A percentile compares a stretch with the other conserved stretches of the same genome.
Conservation (phyloP, 2,113 vertebrate species). For the Campylorhamphus procurvoides region DNA sequence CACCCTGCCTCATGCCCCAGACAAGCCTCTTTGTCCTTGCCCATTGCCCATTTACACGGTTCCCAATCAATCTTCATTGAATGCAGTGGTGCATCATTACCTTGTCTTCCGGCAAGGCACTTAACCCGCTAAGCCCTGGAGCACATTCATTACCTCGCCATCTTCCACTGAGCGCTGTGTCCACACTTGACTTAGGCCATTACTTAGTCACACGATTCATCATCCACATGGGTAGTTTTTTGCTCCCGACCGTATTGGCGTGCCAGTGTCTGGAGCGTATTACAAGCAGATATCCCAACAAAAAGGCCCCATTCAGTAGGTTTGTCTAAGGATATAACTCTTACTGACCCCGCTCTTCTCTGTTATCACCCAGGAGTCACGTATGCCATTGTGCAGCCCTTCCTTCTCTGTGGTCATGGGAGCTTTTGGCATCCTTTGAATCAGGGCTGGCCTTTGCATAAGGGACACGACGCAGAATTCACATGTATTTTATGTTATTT, state of each 20-base stretch:
- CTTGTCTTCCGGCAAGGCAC: constrained; percentile 48
- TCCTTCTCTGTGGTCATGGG: neutral
- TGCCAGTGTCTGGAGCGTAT: neutral
- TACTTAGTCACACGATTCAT: constrained; percentile 7
- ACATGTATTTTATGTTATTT: neutral
- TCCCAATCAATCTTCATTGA: constrained; percentile 60
- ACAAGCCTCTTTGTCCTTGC: constrained; percentile 68
- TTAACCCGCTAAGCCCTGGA: constrained; percentile 49
- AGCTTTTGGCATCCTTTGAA: neutral
- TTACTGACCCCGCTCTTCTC: neutral
- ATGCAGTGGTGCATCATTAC: constrained; percentile 68
- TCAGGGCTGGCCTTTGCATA: neutral
- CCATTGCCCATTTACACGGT: constrained; percentile 19
- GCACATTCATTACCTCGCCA: constrained; percentile 13
- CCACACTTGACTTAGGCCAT: neutral
- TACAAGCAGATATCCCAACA: neutral
- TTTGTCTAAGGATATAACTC: neutral
- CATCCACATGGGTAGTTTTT: constrained; percentile 7
- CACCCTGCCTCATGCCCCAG: neutral
- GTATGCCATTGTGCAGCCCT: neutral
- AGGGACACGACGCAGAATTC: neutral
- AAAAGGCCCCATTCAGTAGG: neutral
- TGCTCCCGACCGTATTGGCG: neutral
- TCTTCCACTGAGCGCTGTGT: neutral
- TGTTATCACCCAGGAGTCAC: neutral